Percentiles rank a stretch among this genome's conserved stretches.
Conservation (phyloP, 2,888 invertebrate species). For the Meteorus colon region DNA sequence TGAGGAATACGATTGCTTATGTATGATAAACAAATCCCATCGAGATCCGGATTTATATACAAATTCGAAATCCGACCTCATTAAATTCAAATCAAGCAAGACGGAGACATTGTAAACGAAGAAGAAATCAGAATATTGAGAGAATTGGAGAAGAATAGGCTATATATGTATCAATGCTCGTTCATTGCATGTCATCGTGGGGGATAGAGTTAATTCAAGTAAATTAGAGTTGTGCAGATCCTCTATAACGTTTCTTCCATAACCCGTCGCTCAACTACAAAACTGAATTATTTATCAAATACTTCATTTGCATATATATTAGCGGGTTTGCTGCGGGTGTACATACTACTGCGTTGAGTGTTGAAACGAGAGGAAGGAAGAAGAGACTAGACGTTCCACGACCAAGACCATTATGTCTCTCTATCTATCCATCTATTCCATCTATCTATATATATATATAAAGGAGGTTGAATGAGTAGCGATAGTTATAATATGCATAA, state of each 20-base stretch:
- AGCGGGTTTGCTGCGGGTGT: constrained; percentile 48
- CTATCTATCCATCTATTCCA: not conserved
- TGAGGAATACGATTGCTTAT: not conserved
- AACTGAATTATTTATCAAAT: constrained; percentile 62
- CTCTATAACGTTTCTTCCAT: constrained; percentile 39
- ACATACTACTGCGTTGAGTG: not conserved
- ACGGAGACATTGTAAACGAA: not conserved
- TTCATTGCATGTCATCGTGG: not conserved
- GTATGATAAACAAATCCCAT: not conserved
- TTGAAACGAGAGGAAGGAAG: constrained; percentile 4
- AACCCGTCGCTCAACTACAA: constrained; percentile 52
- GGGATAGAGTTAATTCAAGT: constrained; percentile 51
- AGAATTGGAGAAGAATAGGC: not conserved
- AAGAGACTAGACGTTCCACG: not conserved
- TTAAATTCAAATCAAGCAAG: not conserved
- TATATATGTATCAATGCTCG: not conserved
- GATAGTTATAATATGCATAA: not conserved
- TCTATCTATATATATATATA: no score
- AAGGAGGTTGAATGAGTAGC: not conserved
- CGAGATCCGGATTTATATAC: not conserved
- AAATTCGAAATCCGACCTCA: not conserved
- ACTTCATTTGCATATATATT: constrained; percentile 61
- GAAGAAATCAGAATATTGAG: not conserved
- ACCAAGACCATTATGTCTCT: not conserved
- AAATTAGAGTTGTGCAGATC: constrained; percentile 54